A percentile compares a stretch with the other conserved stretches of the same genome.
Conservation (phyloP, 1,140 invertebrate species). For the Macrocentrus cingulum region DNA sequence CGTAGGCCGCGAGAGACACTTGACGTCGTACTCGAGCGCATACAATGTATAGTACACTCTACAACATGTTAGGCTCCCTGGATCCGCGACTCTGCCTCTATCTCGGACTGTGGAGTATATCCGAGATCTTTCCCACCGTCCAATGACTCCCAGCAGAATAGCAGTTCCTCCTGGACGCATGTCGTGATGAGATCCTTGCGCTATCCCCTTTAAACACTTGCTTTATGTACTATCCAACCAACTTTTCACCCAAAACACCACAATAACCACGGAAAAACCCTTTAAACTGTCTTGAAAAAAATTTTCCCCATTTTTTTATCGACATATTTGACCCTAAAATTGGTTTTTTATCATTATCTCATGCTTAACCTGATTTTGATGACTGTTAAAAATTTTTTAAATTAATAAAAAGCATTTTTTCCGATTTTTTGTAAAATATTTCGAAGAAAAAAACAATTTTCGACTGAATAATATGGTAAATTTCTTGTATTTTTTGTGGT, state of each 20-base stretch:
- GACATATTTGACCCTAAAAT: too few relatives aligned
- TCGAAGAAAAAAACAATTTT: too few relatives aligned
- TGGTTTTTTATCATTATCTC: too few relatives aligned
- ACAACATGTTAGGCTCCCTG: not conserved
- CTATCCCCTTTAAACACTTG: not conserved
- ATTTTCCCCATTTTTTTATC: too few relatives aligned
- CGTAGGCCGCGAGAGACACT: slow-evolving; percentile 28
- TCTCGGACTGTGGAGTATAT: not conserved
- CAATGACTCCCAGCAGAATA: slow-evolving; percentile 21
- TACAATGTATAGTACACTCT: not conserved
- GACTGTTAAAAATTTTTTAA: too few relatives aligned
- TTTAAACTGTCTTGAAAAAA: too few relatives aligned
- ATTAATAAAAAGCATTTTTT: too few relatives aligned
- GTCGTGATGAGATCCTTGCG: slow-evolving; percentile 17
- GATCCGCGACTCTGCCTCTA: not conserved
- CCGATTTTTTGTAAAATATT: too few relatives aligned
- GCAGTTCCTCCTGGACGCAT: slow-evolving; percentile 12
- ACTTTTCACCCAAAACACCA: not conserved
- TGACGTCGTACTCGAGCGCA: slow-evolving; percentile 19
- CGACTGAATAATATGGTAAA: too few relatives aligned
- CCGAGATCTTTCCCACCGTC: slow-evolving; percentile 22
- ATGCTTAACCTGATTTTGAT: too few relatives aligned
- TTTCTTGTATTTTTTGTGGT: too few relatives aligned
- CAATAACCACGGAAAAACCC: too few relatives aligned
- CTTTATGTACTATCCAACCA: not conserved